Evolutionary conservation across 2,797 vertebrate species (phyloP).

Genomic region (Chaetodon trifasciatus): DNA sequence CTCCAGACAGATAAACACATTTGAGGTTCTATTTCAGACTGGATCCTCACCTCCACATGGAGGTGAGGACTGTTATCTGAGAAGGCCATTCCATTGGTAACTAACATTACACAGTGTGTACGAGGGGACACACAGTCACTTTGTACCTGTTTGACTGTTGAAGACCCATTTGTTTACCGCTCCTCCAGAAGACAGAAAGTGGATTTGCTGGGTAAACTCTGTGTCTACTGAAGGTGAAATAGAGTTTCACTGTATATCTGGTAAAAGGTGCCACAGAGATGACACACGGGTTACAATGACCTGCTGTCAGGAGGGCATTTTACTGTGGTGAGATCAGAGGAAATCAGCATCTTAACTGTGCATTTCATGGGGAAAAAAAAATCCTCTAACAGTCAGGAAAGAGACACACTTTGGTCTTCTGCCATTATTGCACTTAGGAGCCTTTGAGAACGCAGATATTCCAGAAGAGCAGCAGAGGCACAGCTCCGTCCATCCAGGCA

Average conservation of each 20-base stretch:
- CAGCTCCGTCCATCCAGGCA: slow-evolving; percentile 3
- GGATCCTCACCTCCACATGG: neutral
- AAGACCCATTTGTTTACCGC: neutral
- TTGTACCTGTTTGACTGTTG: slow-evolving; percentile 12
- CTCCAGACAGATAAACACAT: slow-evolving; percentile 55
- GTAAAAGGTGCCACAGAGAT: neutral
- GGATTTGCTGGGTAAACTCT: neutral
- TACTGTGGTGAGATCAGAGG: neutral
- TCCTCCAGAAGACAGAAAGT: neutral
- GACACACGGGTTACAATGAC: neutral
- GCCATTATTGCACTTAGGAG: slow-evolving; percentile 51
- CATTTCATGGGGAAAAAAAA: neutral
- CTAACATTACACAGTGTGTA: neutral
- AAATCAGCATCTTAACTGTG: slow-evolving; percentile 4
- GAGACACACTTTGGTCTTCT: slow-evolving; percentile 46
- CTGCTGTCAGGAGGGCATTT: neutral
- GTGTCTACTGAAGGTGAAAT: neutral
- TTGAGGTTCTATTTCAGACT: slow-evolving; percentile 46
- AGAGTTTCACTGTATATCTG: neutral
- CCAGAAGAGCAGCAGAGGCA: slow-evolving; percentile 12
- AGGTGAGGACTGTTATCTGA: slow-evolving; percentile 49
- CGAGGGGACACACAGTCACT: neutral
- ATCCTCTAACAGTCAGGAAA: neutral
- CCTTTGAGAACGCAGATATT: slow-evolving; percentile 26
- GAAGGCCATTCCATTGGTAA: slow-evolving; percentile 39